These are phyloP conservation scores for Acanthosepion esculentum DNA, from an alignment of 2,888 invertebrate species.

Conservation along the genomic window DNA sequence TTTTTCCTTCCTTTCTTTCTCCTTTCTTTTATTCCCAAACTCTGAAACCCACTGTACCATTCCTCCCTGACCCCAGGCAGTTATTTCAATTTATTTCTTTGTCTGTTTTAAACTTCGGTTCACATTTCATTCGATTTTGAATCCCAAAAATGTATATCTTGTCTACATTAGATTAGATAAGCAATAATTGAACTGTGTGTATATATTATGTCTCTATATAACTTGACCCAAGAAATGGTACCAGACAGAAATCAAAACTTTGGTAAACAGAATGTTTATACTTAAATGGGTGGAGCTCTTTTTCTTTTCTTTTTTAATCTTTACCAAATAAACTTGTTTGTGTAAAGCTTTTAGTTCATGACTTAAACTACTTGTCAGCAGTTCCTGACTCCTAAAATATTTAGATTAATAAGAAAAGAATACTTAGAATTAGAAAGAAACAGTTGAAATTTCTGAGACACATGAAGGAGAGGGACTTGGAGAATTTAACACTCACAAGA, in stretches of 20 bases:
- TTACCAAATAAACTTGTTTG: neutral
- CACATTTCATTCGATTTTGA: neutral
- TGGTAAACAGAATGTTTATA: constrained; percentile 6
- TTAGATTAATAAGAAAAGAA: neutral
- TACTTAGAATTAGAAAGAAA: too few species aligned
- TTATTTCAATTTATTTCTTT: neutral
- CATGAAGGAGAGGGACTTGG: too few species aligned
- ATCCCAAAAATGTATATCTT: neutral
- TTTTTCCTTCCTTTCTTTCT: neutral
- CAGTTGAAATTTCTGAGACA: too few species aligned
- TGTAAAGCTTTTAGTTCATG: neutral
- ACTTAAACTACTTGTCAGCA: neutral
- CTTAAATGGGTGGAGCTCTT: neutral
- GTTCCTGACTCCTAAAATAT: neutral
- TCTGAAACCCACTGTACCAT: neutral
- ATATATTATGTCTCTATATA: neutral
- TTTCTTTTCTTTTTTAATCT: neutral
- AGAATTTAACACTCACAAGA: too few species aligned
- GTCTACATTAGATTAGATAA: constrained; percentile 33
- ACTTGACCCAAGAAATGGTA: neutral
- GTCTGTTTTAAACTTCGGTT: neutral
- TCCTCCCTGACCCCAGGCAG: neutral
- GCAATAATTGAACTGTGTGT: neutral
- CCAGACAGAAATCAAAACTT: neutral
- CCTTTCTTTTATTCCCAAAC: neutral